These are phyloP conservation scores for Actinia tenebrosa DNA, from an alignment of 64 coral and sea anemone species.

Conservation along the genomic window DNA sequence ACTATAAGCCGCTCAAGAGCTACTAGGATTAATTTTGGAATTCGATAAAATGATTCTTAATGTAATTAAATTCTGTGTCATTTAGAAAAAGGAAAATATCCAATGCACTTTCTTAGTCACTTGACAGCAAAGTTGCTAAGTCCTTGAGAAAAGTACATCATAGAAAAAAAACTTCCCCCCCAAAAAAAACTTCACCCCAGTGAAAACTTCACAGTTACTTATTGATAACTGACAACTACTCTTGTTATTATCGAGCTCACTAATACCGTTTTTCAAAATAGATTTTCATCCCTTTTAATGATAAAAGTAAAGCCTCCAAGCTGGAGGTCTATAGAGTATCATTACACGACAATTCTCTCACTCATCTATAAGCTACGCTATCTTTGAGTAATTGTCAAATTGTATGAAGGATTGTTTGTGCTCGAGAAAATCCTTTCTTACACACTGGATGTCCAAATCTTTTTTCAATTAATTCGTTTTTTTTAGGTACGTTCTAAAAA, in stretches of 20 bases:
- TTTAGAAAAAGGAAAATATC: neutral
- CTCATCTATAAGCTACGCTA: neutral
- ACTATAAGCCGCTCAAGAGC: neutral
- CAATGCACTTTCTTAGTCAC: neutral
- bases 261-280: neutral
- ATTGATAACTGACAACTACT: neutral
- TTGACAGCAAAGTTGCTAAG: neutral
- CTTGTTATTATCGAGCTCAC: neutral
- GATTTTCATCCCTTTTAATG: neutral
- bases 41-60: too few species aligned
- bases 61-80: neutral
- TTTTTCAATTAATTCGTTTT: neutral
- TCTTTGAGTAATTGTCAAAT: neutral
- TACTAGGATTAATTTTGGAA: too few species aligned
- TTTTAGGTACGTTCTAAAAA: neutral
- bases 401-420: neutral
- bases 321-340: neutral
- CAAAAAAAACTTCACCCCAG: neutral
- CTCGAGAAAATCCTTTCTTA: neutral
- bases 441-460: neutral
- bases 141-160: neutral
- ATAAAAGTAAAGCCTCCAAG: constrained; percentile 1
- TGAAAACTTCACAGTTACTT: neutral
- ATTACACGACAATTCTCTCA: neutral
- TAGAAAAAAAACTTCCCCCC: neutral